Conservation (phyloP, 2,113 vertebrate species). For the Elanus axillaris region DNA sequence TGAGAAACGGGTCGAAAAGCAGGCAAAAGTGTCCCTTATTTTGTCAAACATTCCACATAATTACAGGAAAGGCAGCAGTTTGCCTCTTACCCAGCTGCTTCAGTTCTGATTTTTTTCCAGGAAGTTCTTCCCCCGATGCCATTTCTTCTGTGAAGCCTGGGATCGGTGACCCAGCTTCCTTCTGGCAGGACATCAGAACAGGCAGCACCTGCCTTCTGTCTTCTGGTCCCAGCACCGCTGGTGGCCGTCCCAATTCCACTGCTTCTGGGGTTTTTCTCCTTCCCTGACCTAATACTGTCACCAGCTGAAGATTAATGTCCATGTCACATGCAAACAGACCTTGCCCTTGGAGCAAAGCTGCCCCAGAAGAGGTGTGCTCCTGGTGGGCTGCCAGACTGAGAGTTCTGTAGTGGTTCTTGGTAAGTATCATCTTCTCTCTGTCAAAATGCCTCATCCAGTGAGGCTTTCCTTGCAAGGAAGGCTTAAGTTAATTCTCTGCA, state of each 20-base stretch:
- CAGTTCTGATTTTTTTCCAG: neutral
- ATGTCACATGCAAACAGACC: neutral
- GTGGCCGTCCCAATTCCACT: rapidly evolving
- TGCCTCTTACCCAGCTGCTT: neutral
- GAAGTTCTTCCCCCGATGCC: neutral
- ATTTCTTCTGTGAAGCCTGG: neutral
- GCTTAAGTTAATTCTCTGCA: neutral
- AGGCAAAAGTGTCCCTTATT: neutral
- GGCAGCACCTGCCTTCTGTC: neutral
- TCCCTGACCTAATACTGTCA: neutral
- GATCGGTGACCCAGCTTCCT: neutral
- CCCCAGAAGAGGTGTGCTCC: neutral
- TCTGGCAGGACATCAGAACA: neutral
- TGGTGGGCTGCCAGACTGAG: neutral
- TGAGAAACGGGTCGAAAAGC: neutral
- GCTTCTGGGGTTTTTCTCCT: neutral
- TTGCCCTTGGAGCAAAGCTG: neutral
- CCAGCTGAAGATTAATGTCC: neutral
- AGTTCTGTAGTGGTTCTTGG: neutral
- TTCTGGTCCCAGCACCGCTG: neutral
- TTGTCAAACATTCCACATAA: neutral
- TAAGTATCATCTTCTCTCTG: neutral
- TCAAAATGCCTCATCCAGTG: neutral
- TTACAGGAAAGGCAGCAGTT: neutral
- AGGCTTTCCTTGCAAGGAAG: neutral